phyloP scores from a whole-genome alignment of 2,797 vertebrate genomes.

The Fundulus diaphanus region DNA sequence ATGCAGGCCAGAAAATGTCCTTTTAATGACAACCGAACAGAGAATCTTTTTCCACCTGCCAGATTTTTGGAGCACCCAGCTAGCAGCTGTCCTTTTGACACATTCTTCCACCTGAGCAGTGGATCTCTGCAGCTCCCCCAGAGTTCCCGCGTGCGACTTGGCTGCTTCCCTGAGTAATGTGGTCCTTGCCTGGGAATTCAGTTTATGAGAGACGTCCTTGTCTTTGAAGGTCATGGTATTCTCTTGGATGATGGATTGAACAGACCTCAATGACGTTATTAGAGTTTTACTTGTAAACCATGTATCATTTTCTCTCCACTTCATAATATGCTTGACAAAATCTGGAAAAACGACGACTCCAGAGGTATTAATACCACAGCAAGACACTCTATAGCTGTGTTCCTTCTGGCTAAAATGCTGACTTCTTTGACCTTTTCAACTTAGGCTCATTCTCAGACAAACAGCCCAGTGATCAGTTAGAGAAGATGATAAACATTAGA shows the following conservation, averaged over 20 bases:
- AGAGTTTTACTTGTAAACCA: not conserved
- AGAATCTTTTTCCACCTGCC: not conserved
- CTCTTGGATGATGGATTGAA: not conserved
- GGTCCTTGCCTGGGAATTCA: not conserved
- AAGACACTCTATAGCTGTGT: slow-evolving; percentile 38
- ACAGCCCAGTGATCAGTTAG: slow-evolving; percentile 27
- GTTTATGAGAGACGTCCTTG: not conserved
- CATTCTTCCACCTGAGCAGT: not conserved
- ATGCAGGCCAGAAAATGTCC: no score
- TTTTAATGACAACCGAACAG: not conserved
- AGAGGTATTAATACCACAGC: not conserved
- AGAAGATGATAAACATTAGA: slow-evolving; percentile 28
- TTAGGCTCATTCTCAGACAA: slow-evolving; percentile 14
- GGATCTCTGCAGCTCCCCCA: not conserved
- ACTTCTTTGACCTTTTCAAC: slow-evolving; percentile 26
- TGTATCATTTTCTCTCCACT: not conserved
- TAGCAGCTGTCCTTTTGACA: not conserved
- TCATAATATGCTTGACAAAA: not conserved
- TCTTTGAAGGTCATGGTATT: not conserved
- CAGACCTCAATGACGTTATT: not conserved
- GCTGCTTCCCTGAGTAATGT: not conserved
- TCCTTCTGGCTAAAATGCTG: slow-evolving; percentile 37
- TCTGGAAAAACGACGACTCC: no score
- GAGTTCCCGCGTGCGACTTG: not conserved
- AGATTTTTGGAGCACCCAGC: not conserved